Base-by-base conservation (phyloP, 2,888 invertebrate genomes). In the Ommatoiulus sabulosus region DNA sequence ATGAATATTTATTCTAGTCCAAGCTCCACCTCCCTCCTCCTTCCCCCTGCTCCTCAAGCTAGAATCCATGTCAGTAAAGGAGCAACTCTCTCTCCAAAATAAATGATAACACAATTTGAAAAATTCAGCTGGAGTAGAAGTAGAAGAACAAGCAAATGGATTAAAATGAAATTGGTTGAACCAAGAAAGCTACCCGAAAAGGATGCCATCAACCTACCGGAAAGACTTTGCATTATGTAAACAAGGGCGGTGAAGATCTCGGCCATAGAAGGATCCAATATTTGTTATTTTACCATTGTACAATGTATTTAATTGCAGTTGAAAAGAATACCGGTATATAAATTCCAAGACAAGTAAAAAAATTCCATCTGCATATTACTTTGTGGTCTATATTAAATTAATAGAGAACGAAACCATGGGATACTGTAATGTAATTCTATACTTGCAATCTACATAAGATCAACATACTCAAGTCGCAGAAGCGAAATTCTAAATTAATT, bases 51-150 rank as follows among this genome's bases (percentile, higher is more conserved):
- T 63, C 63, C 63, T 20, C 3, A 63, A 63, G 63, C 15, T 17
- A 63, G 63, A 63, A 63, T 63, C 63, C 63, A 63, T 63, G 63
- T 63, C 63, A 63, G 63, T n/a, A 63, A 63, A 63, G 63, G 63
- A 63, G 63, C n/a, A 63, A 63, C 35, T 44, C 85, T 44, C 85
- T 44, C 85, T 44, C 85, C 85, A 85, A 85, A 85, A 35, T 85
- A 85, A 85, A 85, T 85, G 85, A 85, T 85, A 85, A 85, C 85
- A 85, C 85, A 85, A 85, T 85, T 85, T 85, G 35, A 44, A 63
- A 63, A 17, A 63, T 52, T 15, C 63, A 63, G 63, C 17, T 52
- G 52, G 0, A 44, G 44, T 4, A 85, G 85, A 85, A 17, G 35
- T 35, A 35, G 44, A 43, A 43, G 35, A 85, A 44, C 44, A 85